Percentiles rank a stretch among this genome's conserved stretches.
These are phyloP conservation scores for Allochrocebus solatus DNA, from an alignment of 2,797 vertebrate genomes.

Conservation along the genomic window DNA sequence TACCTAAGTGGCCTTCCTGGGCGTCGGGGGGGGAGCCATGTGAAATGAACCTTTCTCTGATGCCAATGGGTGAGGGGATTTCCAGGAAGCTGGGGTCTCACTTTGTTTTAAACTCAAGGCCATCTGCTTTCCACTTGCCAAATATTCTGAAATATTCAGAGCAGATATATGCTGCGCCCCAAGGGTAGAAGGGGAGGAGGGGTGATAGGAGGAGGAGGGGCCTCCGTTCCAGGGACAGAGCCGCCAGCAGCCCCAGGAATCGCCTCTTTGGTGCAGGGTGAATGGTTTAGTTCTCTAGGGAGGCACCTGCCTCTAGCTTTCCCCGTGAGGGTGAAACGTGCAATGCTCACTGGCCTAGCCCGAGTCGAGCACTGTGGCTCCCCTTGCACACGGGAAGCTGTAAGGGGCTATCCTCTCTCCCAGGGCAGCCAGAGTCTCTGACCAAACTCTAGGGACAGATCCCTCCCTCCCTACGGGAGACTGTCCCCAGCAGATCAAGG, in stretches of 20 bases:
- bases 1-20: not conserved
- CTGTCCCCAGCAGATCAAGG: not conserved
- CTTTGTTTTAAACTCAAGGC: constrained; percentile 54
- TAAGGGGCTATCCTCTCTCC: not conserved
- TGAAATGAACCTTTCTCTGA: rapidly evolving
- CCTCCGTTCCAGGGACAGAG: not conserved
- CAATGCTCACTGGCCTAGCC: rapidly evolving
- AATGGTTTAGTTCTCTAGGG: not conserved
- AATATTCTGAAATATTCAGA: constrained; percentile 10
- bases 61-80: not conserved
- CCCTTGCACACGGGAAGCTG: rapidly evolving
- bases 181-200: not conserved
- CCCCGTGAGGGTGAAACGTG: rapidly evolving
- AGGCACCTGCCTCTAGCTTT: not conserved
- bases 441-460: not conserved
- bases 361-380: rapidly evolving
- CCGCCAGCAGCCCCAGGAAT: not conserved
- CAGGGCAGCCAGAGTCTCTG: not conserved
- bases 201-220: not conserved
- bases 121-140: constrained; percentile 39
- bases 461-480: not conserved
- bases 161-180: not conserved
- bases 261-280: not conserved
- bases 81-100: not conserved
- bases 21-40: no score